These are phyloP conservation scores for Pontoporia blainvillei DNA, from an alignment of 2,113 vertebrate genomes.

Conservation along the genomic window DNA sequence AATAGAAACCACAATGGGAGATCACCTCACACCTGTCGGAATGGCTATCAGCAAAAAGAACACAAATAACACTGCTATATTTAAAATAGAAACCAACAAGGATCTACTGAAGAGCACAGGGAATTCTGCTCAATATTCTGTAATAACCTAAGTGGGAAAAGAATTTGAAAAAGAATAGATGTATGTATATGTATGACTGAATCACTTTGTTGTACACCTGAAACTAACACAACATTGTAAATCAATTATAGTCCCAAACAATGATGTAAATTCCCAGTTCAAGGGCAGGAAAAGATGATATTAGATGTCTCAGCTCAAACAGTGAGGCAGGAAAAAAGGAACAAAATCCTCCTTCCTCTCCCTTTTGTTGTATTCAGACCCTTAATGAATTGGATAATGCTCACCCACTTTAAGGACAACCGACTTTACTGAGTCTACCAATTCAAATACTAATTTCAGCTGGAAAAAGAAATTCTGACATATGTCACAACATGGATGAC, in stretches of 20 bases:
- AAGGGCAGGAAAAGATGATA: too few species aligned
- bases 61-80: not conserved
- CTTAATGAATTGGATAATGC: too few species aligned
- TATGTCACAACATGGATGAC: too few species aligned
- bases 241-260: not conserved
- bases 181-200: not conserved
- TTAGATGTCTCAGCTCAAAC: too few species aligned
- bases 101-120: not conserved
- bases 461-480: too few species aligned
- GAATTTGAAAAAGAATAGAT: not conserved
- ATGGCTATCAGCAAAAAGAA: not conserved
- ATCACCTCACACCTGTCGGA: not conserved
- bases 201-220: not conserved
- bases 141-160: not conserved
- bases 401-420: too few species aligned
- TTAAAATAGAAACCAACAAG: not conserved
- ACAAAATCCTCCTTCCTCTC: too few species aligned
- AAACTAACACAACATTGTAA: not conserved
- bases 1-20: not conserved
- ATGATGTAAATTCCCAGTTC: too few species aligned
- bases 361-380: too few species aligned
- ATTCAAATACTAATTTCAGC: too few species aligned
- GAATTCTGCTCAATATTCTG: not conserved
- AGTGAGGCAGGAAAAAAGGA: too few species aligned
- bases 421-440: too few species aligned